Conservation (phyloP, 2,888 invertebrate genomes). For the Hedychridium roseum region DNA sequence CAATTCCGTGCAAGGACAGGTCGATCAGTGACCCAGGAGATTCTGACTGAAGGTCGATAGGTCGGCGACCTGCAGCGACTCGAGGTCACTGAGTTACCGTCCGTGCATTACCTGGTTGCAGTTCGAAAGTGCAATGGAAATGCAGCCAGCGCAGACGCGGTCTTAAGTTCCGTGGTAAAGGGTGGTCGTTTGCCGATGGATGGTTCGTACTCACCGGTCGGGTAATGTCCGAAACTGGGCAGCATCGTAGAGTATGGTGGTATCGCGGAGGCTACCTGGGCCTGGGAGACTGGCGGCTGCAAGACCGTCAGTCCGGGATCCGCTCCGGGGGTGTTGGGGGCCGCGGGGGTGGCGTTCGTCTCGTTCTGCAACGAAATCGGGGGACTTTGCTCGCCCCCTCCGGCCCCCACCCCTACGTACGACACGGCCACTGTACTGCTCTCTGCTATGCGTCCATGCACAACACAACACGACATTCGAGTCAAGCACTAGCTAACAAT, state of each 20-base stretch:
- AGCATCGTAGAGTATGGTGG: slow-evolving; percentile 72
- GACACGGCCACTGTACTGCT: slow-evolving; percentile 61
- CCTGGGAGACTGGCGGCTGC: slow-evolving; percentile 68
- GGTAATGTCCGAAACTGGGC: slow-evolving; percentile 75
- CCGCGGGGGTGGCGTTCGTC: slow-evolving; percentile 61
- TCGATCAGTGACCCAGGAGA: too few species aligned
- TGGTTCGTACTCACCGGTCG: slow-evolving; percentile 71
- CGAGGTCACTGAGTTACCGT: too few species aligned
- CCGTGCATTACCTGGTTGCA: too few species aligned
- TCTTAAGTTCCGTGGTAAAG: too few species aligned
- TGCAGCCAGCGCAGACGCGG: too few species aligned
- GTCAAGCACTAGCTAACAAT: slow-evolving; percentile 59
- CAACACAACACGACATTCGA: slow-evolving; percentile 62
- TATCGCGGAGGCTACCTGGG: slow-evolving; percentile 62
- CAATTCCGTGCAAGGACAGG: too few species aligned
- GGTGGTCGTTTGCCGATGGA: not conserved
- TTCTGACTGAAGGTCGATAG: too few species aligned
- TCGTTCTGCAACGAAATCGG: slow-evolving; percentile 61
- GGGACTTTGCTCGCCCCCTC: slow-evolving; percentile 61
- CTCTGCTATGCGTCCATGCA: slow-evolving; percentile 59
- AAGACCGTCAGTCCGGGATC: slow-evolving; percentile 67
- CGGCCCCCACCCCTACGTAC: slow-evolving; percentile 60
- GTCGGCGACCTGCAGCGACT: too few species aligned
- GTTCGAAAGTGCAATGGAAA: too few species aligned
- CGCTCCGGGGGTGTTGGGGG: slow-evolving; percentile 58